A percentile compares a stretch with the other conserved stretches of the same genome.
These are phyloP conservation scores for Venturia canescens DNA, from an alignment of 1,140 invertebrate genomes.

Conservation along the genomic window DNA sequence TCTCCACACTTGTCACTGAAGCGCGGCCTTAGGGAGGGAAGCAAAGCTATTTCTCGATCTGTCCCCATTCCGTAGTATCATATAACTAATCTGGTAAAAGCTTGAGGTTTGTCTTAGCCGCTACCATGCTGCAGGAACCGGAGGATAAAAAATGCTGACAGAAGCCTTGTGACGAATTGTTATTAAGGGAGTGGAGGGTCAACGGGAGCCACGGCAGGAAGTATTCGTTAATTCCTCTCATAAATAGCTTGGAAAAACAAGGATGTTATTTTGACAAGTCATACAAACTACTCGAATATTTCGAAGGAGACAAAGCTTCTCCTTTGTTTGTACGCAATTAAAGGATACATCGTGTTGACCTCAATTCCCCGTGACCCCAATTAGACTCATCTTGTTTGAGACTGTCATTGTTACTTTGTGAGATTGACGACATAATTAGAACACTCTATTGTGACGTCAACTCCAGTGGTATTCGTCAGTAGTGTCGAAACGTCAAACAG, in stretches of 20 bases:
- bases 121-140: neutral
- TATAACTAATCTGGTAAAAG: neutral
- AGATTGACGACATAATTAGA: too few relatives aligned
- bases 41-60: neutral
- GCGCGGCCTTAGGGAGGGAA: neutral
- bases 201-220: neutral
- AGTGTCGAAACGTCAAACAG: too few relatives aligned
- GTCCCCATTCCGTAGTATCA: neutral
- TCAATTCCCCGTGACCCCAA: too few relatives aligned
- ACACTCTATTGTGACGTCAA: too few relatives aligned
- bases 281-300: too few relatives aligned
- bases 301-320: too few relatives aligned
- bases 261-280: too few relatives aligned
- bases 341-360: too few relatives aligned
- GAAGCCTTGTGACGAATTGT: neutral
- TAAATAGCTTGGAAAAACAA: neutral
- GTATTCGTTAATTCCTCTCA: neutral
- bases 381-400: too few relatives aligned
- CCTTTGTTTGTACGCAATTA: too few relatives aligned
- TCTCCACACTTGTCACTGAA: neutral
- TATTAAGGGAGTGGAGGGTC: neutral
- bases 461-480: too few relatives aligned
- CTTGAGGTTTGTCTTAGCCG: neutral
- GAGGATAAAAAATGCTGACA: neutral
- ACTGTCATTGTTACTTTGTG: too few relatives aligned